These are phyloP conservation scores for Semotilus atromaculatus DNA, from an alignment of 2,797 vertebrate genomes.

Conservation along the genomic window DNA sequence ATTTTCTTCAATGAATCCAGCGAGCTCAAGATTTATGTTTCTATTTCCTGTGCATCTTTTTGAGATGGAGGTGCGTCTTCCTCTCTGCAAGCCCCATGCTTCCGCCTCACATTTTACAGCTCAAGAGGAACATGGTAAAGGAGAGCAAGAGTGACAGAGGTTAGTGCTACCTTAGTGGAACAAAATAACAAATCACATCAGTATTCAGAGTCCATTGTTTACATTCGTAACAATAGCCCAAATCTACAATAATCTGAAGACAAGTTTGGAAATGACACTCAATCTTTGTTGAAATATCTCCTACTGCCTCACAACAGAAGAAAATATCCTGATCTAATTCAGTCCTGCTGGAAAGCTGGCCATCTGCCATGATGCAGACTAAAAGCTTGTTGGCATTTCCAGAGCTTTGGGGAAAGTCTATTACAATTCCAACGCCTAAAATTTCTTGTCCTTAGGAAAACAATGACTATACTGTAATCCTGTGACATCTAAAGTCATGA, in stretches of 20 bases:
- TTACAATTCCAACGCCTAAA: too few species aligned
- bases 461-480: too few species aligned
- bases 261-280: neutral
- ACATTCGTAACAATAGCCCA: neutral
- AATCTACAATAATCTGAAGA: neutral
- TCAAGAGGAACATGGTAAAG: neutral
- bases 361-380: neutral
- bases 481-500: too few species aligned
- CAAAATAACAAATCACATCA: neutral
- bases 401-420: too few species aligned
- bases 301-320: too few species aligned
- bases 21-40: neutral
- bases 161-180: neutral
- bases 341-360: neutral
- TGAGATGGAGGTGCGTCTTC: neutral
- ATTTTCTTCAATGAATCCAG: neutral
- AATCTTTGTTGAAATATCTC: neutral
- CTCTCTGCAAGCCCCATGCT: neutral
- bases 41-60: neutral
- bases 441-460: too few species aligned
- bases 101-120: neutral
- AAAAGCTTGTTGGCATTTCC: too few species aligned
- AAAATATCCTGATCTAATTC: neutral
- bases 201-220: neutral
- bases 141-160: neutral